These are phyloP conservation scores for Hartigia nigra DNA, from an alignment of 2,888 invertebrate species.

Conservation along the genomic window DNA sequence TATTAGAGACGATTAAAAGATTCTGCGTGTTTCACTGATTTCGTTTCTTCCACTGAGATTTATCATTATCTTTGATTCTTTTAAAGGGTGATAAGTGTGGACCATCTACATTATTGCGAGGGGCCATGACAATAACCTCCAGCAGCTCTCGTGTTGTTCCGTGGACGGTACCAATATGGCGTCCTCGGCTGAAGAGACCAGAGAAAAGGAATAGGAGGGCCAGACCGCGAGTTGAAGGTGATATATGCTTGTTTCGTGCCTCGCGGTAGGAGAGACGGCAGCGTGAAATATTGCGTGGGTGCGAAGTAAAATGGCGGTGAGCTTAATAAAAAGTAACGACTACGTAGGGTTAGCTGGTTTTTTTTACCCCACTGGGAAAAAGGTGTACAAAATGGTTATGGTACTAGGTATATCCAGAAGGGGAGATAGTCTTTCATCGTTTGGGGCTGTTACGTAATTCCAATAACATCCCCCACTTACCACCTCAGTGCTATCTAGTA, in stretches of 20 bases:
- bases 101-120: background rate
- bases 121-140: background rate
- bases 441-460: background rate
- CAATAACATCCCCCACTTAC: background rate
- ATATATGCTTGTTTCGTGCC: slow-evolving; percentile 54
- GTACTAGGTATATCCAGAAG: background rate
- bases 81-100: background rate
- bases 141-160: background rate
- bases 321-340: slow-evolving; percentile 41
- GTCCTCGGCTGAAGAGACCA: slow-evolving; percentile 18
- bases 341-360: background rate
- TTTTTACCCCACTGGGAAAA: background rate
- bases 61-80: background rate
- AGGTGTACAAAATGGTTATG: background rate
- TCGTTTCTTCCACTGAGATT: background rate
- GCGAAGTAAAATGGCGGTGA: slow-evolving; percentile 60
- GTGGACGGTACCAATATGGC: slow-evolving; percentile 55
- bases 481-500: background rate
- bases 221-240: slow-evolving; percentile 52
- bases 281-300: slow-evolving; percentile 59
- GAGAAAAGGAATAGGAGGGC: slow-evolving; percentile 37
- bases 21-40: slow-evolving; percentile 40
- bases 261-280: slow-evolving; percentile 43
- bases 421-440: background rate
- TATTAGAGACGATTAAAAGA: slow-evolving; percentile 65